Percentiles rank a stretch among this genome's conserved stretches.
Conservation (phyloP, 1,140 invertebrate genomes). For the Microplitis demolitor region DNA sequence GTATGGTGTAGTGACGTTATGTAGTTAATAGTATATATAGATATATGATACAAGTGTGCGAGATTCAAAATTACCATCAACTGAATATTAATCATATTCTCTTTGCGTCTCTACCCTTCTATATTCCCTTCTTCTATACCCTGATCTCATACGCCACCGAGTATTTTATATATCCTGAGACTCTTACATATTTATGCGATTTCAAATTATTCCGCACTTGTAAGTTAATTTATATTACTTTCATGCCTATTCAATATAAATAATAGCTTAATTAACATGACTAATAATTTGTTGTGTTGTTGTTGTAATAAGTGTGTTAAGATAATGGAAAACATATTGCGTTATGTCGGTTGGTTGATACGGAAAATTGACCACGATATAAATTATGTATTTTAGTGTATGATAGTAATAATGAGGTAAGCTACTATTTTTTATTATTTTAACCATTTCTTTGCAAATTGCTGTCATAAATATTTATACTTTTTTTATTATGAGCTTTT, state of each 20-base stretch:
- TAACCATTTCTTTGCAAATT: too few species aligned
- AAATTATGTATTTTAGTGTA: too few species aligned
- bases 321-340: background rate
- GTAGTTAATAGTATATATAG: too few species aligned
- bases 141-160: background rate
- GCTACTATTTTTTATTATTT: too few species aligned
- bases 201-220: conserved; percentile 38
- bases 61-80: background rate
- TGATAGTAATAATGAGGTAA: too few species aligned
- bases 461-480: too few species aligned
- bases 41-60: background rate
- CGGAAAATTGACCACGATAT: too few species aligned
- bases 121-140: too few species aligned
- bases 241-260: conserved; percentile 42
- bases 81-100: conserved; percentile 3
- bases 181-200: conserved; percentile 45
- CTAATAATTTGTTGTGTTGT: conserved; percentile 41
- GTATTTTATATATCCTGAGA: conserved; percentile 10
- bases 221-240: conserved; percentile 46
- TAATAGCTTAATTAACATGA: conserved; percentile 50
- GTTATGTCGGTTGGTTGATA: too few species aligned
- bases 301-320: conserved; percentile 34
- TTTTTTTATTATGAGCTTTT: too few species aligned
- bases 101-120: background rate
- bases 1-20: too few species aligned